Conservation (phyloP, 2,797 vertebrate species). For the Falco naumanni region DNA sequence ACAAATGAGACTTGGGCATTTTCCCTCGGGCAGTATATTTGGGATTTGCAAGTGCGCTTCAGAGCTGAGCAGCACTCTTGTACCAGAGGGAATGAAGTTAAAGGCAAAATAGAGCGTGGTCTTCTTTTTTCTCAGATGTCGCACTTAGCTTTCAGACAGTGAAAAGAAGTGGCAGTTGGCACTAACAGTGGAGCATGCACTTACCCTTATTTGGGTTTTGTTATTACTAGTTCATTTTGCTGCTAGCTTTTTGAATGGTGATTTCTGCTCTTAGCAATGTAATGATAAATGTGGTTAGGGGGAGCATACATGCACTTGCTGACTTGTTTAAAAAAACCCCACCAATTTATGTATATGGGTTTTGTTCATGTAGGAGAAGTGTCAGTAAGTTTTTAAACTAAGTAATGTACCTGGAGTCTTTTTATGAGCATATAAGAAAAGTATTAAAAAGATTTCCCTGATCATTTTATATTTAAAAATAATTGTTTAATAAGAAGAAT, state of each 20-base stretch:
- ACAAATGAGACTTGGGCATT: neutral
- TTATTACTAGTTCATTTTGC: slow-evolving; percentile 3
- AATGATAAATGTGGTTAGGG: neutral
- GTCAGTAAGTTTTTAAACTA: slow-evolving; percentile 5
- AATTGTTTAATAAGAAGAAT: neutral
- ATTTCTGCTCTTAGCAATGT: neutral
- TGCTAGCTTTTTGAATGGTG: neutral
- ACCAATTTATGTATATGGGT: slow-evolving; percentile 18
- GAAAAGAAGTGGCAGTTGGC: slow-evolving; percentile 15
- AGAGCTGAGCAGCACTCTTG: slow-evolving; percentile 1
- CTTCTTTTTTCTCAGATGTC: slow-evolving; percentile 49
- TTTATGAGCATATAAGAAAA: neutral
- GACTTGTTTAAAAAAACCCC: neutral
- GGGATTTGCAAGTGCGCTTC: neutral
- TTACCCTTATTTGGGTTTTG: neutral
- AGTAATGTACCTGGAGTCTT: neutral
- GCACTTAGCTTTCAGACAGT: slow-evolving; percentile 18
- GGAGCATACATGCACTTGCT: neutral
- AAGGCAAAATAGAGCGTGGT: slow-evolving; percentile 20
- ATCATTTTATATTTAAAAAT: neutral
- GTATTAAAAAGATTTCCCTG: neutral
- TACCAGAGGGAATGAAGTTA: slow-evolving; percentile 25
- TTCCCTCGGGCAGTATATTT: neutral
- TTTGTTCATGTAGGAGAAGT: slow-evolving; percentile 5
- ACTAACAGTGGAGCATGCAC: neutral